These are phyloP conservation scores for Peromyscus eremicus DNA, from an alignment of 2,797 vertebrate species.

Conservation along the genomic window DNA sequence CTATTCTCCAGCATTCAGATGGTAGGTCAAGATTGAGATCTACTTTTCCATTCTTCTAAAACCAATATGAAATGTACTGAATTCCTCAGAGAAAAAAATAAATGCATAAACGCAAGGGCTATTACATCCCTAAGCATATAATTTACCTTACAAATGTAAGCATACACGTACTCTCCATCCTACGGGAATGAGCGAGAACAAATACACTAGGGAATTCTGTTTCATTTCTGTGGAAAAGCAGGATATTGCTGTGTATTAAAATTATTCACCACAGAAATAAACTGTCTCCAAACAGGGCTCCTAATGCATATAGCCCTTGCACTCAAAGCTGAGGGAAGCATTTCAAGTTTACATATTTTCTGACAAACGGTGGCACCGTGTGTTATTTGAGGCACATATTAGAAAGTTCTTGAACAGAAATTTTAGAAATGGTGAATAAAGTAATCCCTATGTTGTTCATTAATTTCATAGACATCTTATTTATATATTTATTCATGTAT, in stretches of 20 bases:
- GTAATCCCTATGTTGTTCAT: background rate
- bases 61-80: conserved; percentile 58
- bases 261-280: conserved; percentile 68
- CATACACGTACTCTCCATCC: conserved; percentile 48
- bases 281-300: conserved; percentile 50
- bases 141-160: conserved; percentile 75
- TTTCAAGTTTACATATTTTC: conserved; percentile 28
- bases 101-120: conserved; percentile 59
- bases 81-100: conserved; percentile 69
- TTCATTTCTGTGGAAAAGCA: conserved; percentile 67
- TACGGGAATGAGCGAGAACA: conserved; percentile 55
- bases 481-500: background rate
- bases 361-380: background rate
- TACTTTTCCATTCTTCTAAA: conserved; percentile 63
- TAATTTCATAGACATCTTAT: background rate
- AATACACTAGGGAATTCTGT: conserved; percentile 64
- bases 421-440: conserved; percentile 45
- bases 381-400: conserved; percentile 20
- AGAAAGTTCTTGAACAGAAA: background rate
- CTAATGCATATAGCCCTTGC: background rate
- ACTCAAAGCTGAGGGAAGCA: conserved; percentile 16
- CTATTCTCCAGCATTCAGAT: background rate
- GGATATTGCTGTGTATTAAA: conserved; percentile 57
- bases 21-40: conserved; percentile 38
- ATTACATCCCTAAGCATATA: conserved; percentile 71